Evolutionary conservation across 1,140 invertebrate species (phyloP).

Genomic region (Leucophenga varia): DNA sequence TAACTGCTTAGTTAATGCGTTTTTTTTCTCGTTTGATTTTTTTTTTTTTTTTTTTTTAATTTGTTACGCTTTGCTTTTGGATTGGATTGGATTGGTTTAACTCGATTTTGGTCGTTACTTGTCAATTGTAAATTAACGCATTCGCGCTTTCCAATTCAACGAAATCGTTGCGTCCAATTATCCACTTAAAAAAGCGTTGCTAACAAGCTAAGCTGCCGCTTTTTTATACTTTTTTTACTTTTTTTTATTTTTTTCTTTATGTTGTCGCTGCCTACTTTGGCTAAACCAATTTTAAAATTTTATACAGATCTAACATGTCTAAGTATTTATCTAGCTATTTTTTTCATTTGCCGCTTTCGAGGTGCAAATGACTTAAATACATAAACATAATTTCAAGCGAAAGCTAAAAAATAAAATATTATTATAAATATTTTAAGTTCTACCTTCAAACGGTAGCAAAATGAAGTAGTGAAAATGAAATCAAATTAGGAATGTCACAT

Average conservation of each 20-base stretch:
- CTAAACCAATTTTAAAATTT: background rate
- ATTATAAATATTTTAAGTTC: slow-evolving; percentile 23
- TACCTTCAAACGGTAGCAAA: background rate
- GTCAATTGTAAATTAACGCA: slow-evolving; percentile 53
- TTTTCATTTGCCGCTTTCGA: background rate
- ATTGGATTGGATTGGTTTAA: too few species aligned
- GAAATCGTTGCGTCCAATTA: background rate
- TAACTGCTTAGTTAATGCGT: slow-evolving; percentile 10
- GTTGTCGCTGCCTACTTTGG: slow-evolving; percentile 10
- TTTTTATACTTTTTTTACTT: background rate
- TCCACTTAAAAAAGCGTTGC: slow-evolving; percentile 5
- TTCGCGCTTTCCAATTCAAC: slow-evolving; percentile 39
- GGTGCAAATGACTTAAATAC: background rate
- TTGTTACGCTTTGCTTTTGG: too few species aligned
- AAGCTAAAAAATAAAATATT: slow-evolving; percentile 38
- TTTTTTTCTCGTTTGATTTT: too few species aligned
- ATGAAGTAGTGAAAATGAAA: background rate
- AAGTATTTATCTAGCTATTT: background rate
- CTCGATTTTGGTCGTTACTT: too few species aligned
- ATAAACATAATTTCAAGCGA: slow-evolving; percentile 21
- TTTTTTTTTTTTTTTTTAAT: slow-evolving; percentile 8
- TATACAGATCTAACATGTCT: too few species aligned
- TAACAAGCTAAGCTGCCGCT: slow-evolving; percentile 4
- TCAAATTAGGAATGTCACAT: slow-evolving; percentile 12
- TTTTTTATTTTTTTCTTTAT: slow-evolving; percentile 20